Evolutionary conservation across 1,140 invertebrate genomes (phyloP).

Genomic region (Zophobas atratus): DNA sequence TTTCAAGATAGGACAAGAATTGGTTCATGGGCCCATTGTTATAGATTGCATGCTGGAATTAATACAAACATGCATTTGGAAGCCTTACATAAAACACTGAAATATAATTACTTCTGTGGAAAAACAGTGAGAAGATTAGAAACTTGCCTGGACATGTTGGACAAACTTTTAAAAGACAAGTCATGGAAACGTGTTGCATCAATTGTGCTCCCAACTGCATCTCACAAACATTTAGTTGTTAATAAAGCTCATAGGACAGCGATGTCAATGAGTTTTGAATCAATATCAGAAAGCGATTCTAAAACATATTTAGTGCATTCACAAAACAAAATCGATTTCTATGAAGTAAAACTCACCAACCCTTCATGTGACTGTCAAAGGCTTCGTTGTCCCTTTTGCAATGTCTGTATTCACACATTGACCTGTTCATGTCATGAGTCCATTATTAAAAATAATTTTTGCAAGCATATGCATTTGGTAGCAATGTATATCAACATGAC

Average conservation of each 20-base stretch:
- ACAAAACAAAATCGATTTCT: not conserved
- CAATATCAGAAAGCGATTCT: not conserved
- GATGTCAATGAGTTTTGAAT: not conserved
- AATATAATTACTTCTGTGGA: conserved; percentile 29
- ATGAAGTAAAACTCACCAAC: not conserved
- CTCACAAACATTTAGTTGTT: not conserved
- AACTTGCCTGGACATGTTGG: conserved; percentile 1
- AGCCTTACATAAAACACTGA: conserved; percentile 50
- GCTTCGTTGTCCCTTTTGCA: not conserved
- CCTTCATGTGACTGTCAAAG: not conserved
- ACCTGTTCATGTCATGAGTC: too few relatives aligned
- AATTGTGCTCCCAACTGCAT: not conserved
- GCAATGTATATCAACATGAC: too few relatives aligned
- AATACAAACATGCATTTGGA: conserved; percentile 54
- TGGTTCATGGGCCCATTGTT: conserved; percentile 43
- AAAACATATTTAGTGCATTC: not conserved
- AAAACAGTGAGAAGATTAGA: conserved; percentile 1
- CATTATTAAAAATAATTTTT: too few relatives aligned
- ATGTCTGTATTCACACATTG: conserved; percentile 41
- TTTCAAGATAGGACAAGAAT: conserved; percentile 1
- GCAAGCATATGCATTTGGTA: too few relatives aligned
- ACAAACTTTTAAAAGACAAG: conserved; percentile 4
- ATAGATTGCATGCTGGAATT: conserved; percentile 51
- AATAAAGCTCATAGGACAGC: not conserved
- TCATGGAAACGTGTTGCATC: conserved; percentile 1